Evolutionary conservation across 2,797 vertebrate species (phyloP), one percentile per base, ranked within the genome.

Genomic region (Eupleurogrammus muticus): DNA sequence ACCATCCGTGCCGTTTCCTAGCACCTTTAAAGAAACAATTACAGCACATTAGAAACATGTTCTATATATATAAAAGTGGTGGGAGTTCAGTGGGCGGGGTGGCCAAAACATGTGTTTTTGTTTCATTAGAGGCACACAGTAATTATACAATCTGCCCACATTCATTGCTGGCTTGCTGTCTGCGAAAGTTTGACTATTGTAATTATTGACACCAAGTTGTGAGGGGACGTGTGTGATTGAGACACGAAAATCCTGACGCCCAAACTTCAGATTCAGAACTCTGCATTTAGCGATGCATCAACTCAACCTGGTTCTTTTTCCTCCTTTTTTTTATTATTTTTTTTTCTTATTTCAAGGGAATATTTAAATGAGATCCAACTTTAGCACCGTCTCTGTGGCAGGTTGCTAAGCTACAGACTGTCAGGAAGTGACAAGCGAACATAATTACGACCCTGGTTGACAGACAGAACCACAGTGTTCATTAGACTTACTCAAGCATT

Each of bases 361-460:
- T 81, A 89, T 89, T 89, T 59, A 87, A 80, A 89, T 66, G 59
- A 81, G 66, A 51, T 63, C 83, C 77, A 81, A 87, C 85, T 88
- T 82, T 80, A 82, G 72, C 81, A 61, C 58, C 0, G 42, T 82
- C 74, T 75, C 70, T 1, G 65, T 63, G 57, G 76, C 73, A 62
- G 67, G 91, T 92, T 93, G 91, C 91, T 88, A 89, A 80, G 92
- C 74, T 83, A 93, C 89, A 59, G 84, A 21, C 74, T 34, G 89
- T 87, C 79, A 88, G 82, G 84, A 91, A 84, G 82, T 83, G 87
- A 89, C 85, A 86, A 13, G 77, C 62, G 60, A 80, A 78, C 75
- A 88, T 89, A 91, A 92, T 91, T 87, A 83, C 61, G 65, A 67
- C 73, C 79, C 73, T 66, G 71, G 71, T 42, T 90, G 89, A 90